phyloP scores from a whole-genome alignment of 2,888 invertebrate genomes.

The Aricia artaxerxes region DNA sequence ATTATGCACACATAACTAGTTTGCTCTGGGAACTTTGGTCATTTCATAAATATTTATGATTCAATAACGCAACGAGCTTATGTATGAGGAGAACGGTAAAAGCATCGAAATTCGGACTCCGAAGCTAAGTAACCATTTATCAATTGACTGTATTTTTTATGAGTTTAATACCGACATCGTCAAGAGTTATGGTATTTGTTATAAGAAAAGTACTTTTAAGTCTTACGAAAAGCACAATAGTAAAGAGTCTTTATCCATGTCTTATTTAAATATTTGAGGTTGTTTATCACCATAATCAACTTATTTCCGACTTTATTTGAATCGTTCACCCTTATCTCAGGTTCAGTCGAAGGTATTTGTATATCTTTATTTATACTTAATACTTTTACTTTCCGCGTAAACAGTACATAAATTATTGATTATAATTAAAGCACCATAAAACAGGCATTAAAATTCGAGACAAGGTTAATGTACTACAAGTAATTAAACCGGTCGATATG shows the following conservation, averaged over 20 bases:
- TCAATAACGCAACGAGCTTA: slow-evolving; percentile 10
- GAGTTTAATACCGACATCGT: neutral
- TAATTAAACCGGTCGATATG: slow-evolving; percentile 19
- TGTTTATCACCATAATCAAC: neutral
- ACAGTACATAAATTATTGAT: neutral
- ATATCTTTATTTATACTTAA: neutral
- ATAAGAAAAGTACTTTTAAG: neutral
- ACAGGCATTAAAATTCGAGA: neutral
- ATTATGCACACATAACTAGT: slow-evolving; percentile 28
- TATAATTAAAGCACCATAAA: slow-evolving; percentile 1
- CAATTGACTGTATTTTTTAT: neutral
- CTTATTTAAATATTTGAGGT: neutral
- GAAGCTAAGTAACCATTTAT: slow-evolving; percentile 2
- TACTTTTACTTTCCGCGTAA: neutral
- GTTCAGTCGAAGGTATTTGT: neutral
- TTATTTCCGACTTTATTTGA: neutral
- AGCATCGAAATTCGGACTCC: neutral
- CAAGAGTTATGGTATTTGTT: neutral
- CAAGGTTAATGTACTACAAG: slow-evolving; percentile 14
- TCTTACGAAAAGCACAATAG: neutral
- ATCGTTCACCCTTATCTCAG: no score
- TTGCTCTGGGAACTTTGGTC: slow-evolving; percentile 23
- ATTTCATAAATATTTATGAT: slow-evolving; percentile 34
- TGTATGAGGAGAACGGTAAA: slow-evolving; percentile 3
- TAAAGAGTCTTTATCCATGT: neutral